phyloP scores from a whole-genome alignment of 2,888 invertebrate genomes.

The Drosophila testacea region DNA sequence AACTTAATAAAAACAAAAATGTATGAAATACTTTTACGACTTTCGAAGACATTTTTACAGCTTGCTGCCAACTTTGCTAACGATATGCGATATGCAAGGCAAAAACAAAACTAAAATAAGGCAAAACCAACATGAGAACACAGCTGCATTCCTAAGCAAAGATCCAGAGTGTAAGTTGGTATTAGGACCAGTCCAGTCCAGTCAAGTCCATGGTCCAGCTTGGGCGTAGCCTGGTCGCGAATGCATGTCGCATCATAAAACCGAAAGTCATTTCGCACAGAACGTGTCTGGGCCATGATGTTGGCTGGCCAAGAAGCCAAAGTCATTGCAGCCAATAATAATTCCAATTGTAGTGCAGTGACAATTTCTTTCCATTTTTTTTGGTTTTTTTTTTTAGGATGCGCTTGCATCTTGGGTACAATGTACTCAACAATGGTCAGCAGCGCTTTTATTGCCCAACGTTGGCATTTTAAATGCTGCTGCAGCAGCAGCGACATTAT shows the following conservation, averaged over 20 bases:
- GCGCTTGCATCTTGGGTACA: conserved; percentile 66
- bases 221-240: conserved; percentile 37
- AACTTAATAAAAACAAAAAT: conserved; percentile 79
- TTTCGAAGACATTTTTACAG: conserved; percentile 82
- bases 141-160: conserved; percentile 51
- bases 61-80: conserved; percentile 75
- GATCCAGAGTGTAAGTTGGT: conserved; percentile 5
- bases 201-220: conserved; percentile 40
- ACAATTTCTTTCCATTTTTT: conserved; percentile 64
- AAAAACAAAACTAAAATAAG: conserved; percentile 6
- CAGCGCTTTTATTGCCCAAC: conserved; percentile 80
- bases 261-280: conserved; percentile 82
- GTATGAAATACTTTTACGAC: conserved; percentile 82
- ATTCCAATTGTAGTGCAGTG: conserved; percentile 81
- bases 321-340: conserved; percentile 82
- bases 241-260: conserved; percentile 80
- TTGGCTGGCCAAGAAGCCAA: conserved; percentile 68
- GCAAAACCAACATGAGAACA: conserved; percentile 7
- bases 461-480: conserved; percentile 82
- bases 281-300: conserved; percentile 64
- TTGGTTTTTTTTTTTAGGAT: conserved; percentile 41
- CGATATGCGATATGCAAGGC: conserved; percentile 79
- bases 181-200: not conserved
- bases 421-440: conserved; percentile 81
- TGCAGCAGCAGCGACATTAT: conserved; percentile 63